Percentiles rank a stretch among this genome's conserved stretches.
Conservation (phyloP, 2,888 invertebrate genomes). For the Urechis unicinctus region DNA sequence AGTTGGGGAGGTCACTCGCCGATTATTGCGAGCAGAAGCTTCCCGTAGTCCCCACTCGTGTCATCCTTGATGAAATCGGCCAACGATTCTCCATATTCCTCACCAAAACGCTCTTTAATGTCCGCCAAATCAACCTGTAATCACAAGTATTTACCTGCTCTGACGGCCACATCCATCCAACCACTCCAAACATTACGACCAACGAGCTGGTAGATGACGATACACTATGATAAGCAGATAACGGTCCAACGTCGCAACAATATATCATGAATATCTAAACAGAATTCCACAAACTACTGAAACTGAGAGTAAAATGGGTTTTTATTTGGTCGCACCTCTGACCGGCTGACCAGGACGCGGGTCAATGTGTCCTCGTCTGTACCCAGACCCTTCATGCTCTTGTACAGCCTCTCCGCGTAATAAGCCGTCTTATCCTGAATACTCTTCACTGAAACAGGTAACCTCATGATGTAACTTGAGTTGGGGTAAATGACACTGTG, state of each 20-base stretch:
- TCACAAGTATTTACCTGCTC: too few relatives aligned
- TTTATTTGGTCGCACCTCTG: slow-evolving; percentile 45
- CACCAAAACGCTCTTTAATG: slow-evolving; percentile 45
- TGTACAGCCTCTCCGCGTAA: slow-evolving; percentile 38
- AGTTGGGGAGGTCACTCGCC: too few relatives aligned
- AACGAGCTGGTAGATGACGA: too few relatives aligned
- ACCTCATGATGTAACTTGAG: too few relatives aligned
- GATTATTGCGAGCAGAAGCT: slow-evolving; percentile 28
- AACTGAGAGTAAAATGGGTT: too few relatives aligned
- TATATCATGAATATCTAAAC: too few relatives aligned
- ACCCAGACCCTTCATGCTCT: slow-evolving; percentile 39
- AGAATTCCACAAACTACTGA: too few relatives aligned
- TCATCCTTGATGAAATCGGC: slow-evolving; percentile 41
- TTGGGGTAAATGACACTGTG: too few relatives aligned
- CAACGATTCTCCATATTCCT: slow-evolving; percentile 41
- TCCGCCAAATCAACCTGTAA: slow-evolving; percentile 49
- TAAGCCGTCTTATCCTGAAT: slow-evolving; percentile 35
- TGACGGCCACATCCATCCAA: too few relatives aligned
- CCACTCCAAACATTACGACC: too few relatives aligned
- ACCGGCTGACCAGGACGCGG: slow-evolving; percentile 37
- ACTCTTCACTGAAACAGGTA: slow-evolving; percentile 26
- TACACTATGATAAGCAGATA: too few relatives aligned
- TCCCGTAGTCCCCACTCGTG: slow-evolving; percentile 46
- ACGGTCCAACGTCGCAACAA: too few relatives aligned
- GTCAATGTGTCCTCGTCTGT: slow-evolving; percentile 40